Conservation (phyloP, 92 coral and sea anemone genomes). For the Paragorgia papillata region DNA sequence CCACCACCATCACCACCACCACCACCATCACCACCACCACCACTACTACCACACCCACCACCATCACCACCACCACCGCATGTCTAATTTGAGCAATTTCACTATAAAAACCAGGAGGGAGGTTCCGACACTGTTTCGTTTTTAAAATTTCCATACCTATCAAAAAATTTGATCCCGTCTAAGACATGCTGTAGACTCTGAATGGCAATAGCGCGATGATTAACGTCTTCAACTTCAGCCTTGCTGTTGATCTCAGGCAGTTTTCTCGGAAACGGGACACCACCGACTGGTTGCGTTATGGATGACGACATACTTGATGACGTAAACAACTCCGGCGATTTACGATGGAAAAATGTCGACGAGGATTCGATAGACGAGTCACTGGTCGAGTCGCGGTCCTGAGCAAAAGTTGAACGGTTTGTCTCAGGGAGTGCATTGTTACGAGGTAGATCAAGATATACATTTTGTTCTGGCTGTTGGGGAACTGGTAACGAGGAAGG, state of each 20-base stretch:
- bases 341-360: constrained; percentile 5
- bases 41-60: no score
- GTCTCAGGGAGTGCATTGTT: constrained; percentile 4
- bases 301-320: constrained; percentile 27
- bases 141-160: constrained; percentile 63
- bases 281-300: constrained; percentile 9
- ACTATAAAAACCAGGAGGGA: no score
- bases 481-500: neutral
- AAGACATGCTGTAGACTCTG: constrained; percentile 79
- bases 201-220: constrained; percentile 52
- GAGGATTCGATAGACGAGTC: no score
- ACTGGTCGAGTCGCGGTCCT: constrained; percentile 1
- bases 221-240: constrained; percentile 11
- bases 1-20: no score
- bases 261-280: constrained; percentile 37
- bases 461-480: neutral
- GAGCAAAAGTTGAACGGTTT: constrained; percentile 6
- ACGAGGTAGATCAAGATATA: constrained; percentile 2
- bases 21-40: no score
- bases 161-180: constrained; percentile 87
- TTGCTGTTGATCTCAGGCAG: constrained; percentile 25
- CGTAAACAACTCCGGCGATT: constrained; percentile 22
- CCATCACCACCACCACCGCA: no score
- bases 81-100: no score
- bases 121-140: no score